Evolutionary conservation across 2,113 vertebrate species (phyloP).

Genomic region (Ariopsis seemanni): DNA sequence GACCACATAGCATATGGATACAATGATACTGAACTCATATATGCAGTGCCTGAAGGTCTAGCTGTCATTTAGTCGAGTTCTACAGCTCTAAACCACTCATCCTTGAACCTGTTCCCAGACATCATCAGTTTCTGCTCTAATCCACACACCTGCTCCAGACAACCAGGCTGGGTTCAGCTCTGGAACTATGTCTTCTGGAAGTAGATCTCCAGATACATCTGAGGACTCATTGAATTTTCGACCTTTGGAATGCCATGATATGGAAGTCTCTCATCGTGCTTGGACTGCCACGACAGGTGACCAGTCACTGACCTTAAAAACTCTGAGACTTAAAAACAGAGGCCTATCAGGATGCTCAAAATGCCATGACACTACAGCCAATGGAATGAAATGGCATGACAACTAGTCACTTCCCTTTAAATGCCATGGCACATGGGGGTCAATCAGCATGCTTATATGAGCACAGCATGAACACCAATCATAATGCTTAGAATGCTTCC

Average conservation of each 20-base stretch:
- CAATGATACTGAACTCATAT: background rate
- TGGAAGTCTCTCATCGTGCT: background rate
- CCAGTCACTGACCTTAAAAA: background rate
- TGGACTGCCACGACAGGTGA: background rate
- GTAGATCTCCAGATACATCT: background rate
- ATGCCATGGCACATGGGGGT: background rate
- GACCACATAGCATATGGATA: background rate
- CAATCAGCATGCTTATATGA: background rate
- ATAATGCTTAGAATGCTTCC: background rate
- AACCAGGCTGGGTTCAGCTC: background rate
- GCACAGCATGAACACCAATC: background rate
- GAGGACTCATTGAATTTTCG: background rate
- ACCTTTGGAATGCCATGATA: conserved; percentile 4
- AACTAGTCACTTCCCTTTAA: background rate
- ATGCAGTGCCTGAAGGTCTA: background rate
- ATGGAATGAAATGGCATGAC: background rate
- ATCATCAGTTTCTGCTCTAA: background rate
- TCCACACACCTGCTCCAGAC: background rate
- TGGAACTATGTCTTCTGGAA: background rate
- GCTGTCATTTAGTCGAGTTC: background rate
- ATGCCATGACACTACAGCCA: conserved; percentile 3
- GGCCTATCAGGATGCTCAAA: background rate
- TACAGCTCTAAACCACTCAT: background rate
- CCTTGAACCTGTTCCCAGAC: background rate
- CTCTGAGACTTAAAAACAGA: background rate